Base-by-base conservation (phyloP, 2,797 vertebrate genomes). In the Numenius phaeopus region DNA sequence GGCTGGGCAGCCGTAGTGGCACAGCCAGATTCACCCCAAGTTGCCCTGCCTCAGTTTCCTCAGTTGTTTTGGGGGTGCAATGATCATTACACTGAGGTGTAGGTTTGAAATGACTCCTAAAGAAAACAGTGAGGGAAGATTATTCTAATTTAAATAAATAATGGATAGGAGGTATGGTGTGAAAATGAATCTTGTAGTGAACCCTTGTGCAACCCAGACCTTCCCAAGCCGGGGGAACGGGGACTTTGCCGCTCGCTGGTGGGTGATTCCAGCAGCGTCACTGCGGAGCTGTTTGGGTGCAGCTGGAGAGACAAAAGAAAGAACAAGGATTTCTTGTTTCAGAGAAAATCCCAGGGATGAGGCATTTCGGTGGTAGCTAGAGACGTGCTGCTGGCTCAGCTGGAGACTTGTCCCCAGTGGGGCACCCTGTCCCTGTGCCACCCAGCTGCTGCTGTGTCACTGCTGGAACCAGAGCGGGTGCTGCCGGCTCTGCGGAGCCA, bases 231-330 rank as follows among this genome's bases (percentile, higher is more conserved):
- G 26, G 22, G 20, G n/a, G 44, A 67, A 29, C 1, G 7, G 40
- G 55, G 20, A 6, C 54, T 5, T 7, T 22, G 15, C 15, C 5
- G 0, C 23, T 46, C 6, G 1, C 67, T 3, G 1, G 6, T 4
- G 61, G n/a, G 46, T 34, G 52, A 12, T 13, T 46, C 39, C 66
- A 13, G 59, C 50, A 46, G 37, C 3, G 1, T 37, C 65, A 49
- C 34, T 1, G 12, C 1, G 10, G 69, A 52, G 61, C 78, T n/a
- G 70, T 32, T 46, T 12, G 46, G 61, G 9, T 37, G 7, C 11
- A 59, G 54, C 27, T 61, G 78, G 40, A 44, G 40, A 83, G 71
- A 24, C 1, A 1, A 22, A 61, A 9, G 61, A 29, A 39, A 40
- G 26, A 47, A 21, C 30, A 26, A 30, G 46, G 47, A 39, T n/a